Percentiles rank a stretch among this genome's conserved stretches.
Evolutionary conservation across 2,113 vertebrate species (phyloP).

Genomic region (Octodon degus): DNA sequence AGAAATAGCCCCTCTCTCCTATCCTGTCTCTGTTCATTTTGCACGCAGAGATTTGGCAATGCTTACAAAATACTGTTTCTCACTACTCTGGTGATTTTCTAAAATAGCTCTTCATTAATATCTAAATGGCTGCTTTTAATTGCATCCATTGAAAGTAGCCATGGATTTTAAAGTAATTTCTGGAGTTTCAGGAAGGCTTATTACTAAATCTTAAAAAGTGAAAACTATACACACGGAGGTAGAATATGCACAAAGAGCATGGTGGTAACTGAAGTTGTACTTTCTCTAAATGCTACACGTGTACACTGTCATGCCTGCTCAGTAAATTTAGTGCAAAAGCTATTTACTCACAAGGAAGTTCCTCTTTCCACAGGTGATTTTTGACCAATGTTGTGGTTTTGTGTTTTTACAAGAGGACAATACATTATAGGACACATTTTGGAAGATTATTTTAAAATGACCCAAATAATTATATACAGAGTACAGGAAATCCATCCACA

Average conservation of each 20-base stretch:
- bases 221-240: constrained; percentile 6
- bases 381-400: accelerated
- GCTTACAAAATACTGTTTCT: constrained; percentile 45
- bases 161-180: constrained; percentile 36
- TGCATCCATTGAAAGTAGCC: not conserved
- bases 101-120: constrained; percentile 61
- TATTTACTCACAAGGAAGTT: constrained; percentile 73
- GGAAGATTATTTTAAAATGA: no score
- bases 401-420: no score
- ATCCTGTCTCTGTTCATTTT: not conserved
- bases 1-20: not conserved
- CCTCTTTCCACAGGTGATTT: constrained; percentile 77
- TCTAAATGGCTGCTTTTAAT: constrained; percentile 50
- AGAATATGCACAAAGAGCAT: constrained; percentile 19
- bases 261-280: constrained; percentile 51
- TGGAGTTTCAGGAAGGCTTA: constrained; percentile 51
- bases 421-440: no score
- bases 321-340: constrained; percentile 68
- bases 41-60: not conserved
- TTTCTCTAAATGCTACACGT: constrained; percentile 74
- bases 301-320: constrained; percentile 71
- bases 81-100: constrained; percentile 45
- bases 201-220: constrained; percentile 66
- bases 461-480: no score
- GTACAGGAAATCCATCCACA: no score